Evolutionary conservation across 1,140 invertebrate genomes (phyloP).

Genomic region (Calycopis cecrops): DNA sequence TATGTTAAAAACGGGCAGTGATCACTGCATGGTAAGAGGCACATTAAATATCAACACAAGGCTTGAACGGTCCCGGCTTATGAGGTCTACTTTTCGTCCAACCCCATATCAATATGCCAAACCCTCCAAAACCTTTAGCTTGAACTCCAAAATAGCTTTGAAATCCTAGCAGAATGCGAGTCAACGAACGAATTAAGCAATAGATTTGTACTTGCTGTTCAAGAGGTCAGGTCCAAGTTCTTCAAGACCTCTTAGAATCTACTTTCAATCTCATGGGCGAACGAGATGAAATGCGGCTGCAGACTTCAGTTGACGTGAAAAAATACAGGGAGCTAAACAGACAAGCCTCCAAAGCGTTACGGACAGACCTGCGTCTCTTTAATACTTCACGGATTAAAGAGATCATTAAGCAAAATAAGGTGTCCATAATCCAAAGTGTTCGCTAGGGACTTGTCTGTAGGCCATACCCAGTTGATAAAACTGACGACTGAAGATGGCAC

Average conservation of each 20-base stretch:
- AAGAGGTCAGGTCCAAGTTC: not conserved
- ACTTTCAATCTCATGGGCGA: too few species aligned
- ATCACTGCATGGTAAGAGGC: conserved; percentile 37
- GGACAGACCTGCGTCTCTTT: too few species aligned
- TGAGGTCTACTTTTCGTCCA: conserved; percentile 26
- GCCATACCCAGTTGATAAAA: too few species aligned
- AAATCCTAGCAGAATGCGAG: not conserved
- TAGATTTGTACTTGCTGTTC: not conserved
- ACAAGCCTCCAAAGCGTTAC: too few species aligned
- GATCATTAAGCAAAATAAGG: too few species aligned
- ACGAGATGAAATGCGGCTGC: too few species aligned
- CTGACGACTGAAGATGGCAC: too few species aligned
- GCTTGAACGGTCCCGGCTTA: conserved; percentile 18
- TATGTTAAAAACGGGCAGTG: conserved; percentile 31
- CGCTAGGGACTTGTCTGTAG: too few species aligned
- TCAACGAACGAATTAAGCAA: not conserved
- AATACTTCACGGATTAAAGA: too few species aligned
- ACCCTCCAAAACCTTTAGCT: conserved; percentile 20
- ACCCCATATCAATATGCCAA: conserved; percentile 14
- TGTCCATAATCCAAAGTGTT: too few species aligned
- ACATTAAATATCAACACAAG: conserved; percentile 27
- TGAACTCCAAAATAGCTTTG: conserved; percentile 20
- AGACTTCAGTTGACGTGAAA: too few species aligned
- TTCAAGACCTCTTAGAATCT: not conserved
- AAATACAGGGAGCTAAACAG: too few species aligned